Conservation (phyloP, 2,797 vertebrate genomes). For the Chelon auratus region DNA sequence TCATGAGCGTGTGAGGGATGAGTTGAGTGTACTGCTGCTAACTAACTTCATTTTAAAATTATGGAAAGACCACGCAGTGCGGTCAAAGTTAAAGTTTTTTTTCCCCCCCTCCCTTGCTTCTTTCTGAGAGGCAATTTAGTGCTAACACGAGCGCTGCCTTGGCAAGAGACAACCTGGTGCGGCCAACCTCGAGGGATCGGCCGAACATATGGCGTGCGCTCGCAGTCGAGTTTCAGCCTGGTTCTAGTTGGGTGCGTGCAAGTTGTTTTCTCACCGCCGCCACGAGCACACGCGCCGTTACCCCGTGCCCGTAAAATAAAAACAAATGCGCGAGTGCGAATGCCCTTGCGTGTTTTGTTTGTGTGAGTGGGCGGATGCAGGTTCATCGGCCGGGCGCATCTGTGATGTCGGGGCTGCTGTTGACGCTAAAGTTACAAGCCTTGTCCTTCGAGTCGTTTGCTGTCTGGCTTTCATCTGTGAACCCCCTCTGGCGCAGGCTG, state of each 20-base stretch:
- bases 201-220: conserved; percentile 35
- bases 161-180: conserved; percentile 22
- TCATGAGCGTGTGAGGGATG: conserved; percentile 1
- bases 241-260: not conserved
- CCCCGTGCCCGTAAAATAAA: not conserved
- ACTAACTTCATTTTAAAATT: not conserved
- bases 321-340: conserved; percentile 5
- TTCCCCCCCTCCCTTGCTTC: not conserved
- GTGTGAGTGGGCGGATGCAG: conserved; percentile 23
- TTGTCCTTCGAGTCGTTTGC: conserved; percentile 33
- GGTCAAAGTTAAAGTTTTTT: not conserved
- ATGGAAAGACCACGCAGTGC: conserved; percentile 9
- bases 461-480: conserved; percentile 69
- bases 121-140: conserved; percentile 3
- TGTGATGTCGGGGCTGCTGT: conserved; percentile 66
- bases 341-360: conserved; percentile 33
- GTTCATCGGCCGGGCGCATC: conserved; percentile 62
- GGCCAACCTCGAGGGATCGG: conserved; percentile 12
- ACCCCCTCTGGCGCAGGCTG: conserved; percentile 45
- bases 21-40: not conserved
- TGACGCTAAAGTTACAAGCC: conserved; percentile 52
- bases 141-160: not conserved
- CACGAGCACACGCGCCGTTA: not conserved
- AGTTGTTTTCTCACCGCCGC: not conserved
- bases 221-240: not conserved